Percentiles rank a stretch among this genome's conserved stretches.
Conservation (phyloP, 2,888 invertebrate genomes). For the Podabrus alpinus region DNA sequence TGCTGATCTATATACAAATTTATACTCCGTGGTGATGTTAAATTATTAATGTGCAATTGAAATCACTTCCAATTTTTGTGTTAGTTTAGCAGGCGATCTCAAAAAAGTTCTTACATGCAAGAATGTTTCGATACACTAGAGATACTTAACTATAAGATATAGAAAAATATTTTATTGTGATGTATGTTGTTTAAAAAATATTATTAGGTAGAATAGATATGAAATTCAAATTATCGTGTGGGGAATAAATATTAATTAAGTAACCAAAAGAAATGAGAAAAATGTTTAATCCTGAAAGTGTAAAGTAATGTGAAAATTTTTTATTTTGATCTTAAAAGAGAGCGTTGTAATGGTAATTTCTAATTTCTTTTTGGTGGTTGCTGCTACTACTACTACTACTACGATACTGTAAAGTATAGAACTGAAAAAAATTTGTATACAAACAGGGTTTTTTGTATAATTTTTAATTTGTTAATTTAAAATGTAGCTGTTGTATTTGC, state of each 20-base stretch:
- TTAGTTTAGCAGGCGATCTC: not conserved
- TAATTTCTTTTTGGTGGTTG: not conserved
- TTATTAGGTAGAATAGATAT: conserved; percentile 35
- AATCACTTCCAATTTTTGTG: not conserved
- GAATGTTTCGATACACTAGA: not conserved
- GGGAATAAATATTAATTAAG: not conserved
- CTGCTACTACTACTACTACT: not conserved
- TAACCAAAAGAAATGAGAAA: conserved; percentile 9
- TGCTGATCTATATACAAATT: not conserved
- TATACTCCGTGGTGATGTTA: not conserved
- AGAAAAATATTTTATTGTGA: conserved; percentile 23
- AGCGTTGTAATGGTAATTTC: not conserved
- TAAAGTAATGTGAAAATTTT: not conserved
- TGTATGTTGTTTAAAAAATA: conserved; percentile 21
- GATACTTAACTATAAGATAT: conserved; percentile 7
- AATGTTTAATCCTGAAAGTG: conserved; percentile 3
- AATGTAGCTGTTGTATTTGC: not conserved
- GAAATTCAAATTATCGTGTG: conserved; percentile 23
- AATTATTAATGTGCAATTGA: not conserved
- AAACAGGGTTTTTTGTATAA: not conserved
- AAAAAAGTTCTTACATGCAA: not conserved
- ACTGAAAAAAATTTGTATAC: not conserved
- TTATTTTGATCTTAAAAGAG: not conserved
- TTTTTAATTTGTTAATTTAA: not conserved
- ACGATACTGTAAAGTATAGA: not conserved